Evolutionary conservation across 2,113 vertebrate genomes (phyloP), one percentile per base, ranked within the genome.

Genomic region (Panthera tigris): DNA sequence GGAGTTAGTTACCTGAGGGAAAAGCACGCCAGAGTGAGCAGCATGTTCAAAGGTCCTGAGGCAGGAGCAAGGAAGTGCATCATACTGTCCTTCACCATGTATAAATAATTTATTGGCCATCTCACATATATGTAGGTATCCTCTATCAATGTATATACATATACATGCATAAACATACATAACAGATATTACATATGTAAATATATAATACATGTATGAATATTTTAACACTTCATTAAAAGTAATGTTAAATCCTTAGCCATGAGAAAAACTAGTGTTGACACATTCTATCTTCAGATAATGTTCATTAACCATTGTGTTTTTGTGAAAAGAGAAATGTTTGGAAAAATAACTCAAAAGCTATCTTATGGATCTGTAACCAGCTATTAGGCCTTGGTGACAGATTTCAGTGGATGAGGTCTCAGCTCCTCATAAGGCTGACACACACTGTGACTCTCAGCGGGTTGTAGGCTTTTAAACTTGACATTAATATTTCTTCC

Each of bases 301-400:
- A 55, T n/a, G 66, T 74, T 96, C 7, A 12, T 65, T 48, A 82
- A 55, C 55, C 27, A 92, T 83, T 83, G 73, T 41, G 89, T 9
- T 96, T 94, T 96, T 50, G 29, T 91, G 92, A 73, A 25, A 33
- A 96, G 27, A 95, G 91, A 83, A 73, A 89, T 12, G 16, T 82
- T 61, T 71, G 45, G 45, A 73, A 88, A 90, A 92, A 73, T 13
- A 84, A 91, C 13, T 83, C 45, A 23, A 16, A 74, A n/a, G 19
- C 13, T 41, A 63, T 68, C 45, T 83, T 83, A 68, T 19, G 66
- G 65, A 55, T 80, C 36, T 50, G 80, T 83, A 13, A 74, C 0
- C 2, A 91, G 66, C 89, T 90, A 0, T 31, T 91, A 86, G 39
- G 61, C 48, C 66, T 85, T 73, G 45, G 85, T 94, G 94, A 97